Percentiles rank a stretch among this genome's conserved stretches.
phyloP scores from a whole-genome alignment of 2,888 invertebrate species.

The Ommatoiulus sabulosus region DNA sequence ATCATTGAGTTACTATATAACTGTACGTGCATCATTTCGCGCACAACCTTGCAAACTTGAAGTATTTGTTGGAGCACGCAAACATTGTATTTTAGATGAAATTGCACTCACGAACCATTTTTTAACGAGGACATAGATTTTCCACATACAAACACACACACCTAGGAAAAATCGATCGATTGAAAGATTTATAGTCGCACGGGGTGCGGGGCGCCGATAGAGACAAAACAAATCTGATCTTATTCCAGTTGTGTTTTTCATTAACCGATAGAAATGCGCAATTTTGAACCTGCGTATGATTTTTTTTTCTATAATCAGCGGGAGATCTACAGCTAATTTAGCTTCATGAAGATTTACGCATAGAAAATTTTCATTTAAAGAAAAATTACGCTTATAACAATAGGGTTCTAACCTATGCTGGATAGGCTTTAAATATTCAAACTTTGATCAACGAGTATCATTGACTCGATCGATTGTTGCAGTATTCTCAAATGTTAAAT shows the following conservation, averaged over 20 bases:
- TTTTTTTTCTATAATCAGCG: not conserved
- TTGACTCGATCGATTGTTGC: no score
- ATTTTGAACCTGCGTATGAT: not conserved
- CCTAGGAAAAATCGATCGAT: not conserved
- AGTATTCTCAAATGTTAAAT: no score
- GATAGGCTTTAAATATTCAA: no score
- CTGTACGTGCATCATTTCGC: not conserved
- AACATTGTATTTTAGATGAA: slow-evolving; percentile 20
- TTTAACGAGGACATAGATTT: slow-evolving; percentile 5
- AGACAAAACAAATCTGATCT: not conserved
- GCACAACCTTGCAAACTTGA: not conserved
- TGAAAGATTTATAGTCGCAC: not conserved
- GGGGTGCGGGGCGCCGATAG: not conserved
- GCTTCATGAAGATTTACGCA: no score
- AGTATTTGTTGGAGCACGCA: not conserved
- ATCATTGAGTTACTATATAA: not conserved
- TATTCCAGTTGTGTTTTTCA: not conserved
- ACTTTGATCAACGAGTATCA: no score
- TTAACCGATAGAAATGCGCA: not conserved
- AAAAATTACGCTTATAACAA: no score
- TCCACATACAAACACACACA: not conserved
- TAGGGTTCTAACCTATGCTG: no score
- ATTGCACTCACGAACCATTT: not conserved
- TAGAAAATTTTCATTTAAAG: no score
- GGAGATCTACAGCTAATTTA: not conserved